These are phyloP conservation scores for Gymnoscelis rufifasciata DNA, from an alignment of 2,888 invertebrate species.

Conservation along the genomic window DNA sequence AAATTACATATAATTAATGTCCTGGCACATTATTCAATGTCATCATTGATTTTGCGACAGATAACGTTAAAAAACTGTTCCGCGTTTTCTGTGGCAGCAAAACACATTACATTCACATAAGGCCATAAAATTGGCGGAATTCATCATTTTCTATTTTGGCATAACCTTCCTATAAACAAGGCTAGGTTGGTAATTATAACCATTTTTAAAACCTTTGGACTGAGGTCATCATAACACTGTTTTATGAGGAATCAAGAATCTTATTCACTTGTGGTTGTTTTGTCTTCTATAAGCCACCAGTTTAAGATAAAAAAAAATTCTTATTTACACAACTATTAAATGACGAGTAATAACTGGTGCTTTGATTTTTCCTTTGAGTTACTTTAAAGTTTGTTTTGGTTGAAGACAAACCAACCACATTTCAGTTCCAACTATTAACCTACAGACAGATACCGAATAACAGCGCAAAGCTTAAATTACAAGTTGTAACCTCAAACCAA, in stretches of 20 bases:
- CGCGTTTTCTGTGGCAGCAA: not conserved
- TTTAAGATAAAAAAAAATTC: too few relatives aligned
- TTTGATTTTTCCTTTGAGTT: too few relatives aligned
- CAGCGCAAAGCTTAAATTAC: constrained; percentile 32
- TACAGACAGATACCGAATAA: constrained; percentile 49
- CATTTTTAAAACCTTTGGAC: constrained; percentile 21
- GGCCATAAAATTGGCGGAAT: constrained; percentile 18
- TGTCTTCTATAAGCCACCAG: too few relatives aligned
- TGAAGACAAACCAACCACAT: too few relatives aligned
- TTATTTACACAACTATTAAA: too few relatives aligned
- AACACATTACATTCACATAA: constrained; percentile 12
- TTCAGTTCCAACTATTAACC: too few relatives aligned
- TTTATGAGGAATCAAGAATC: constrained; percentile 15
- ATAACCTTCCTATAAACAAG: constrained; percentile 19
- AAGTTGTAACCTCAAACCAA: constrained; percentile 54
- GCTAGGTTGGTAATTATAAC: constrained; percentile 27
- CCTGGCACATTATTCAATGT: not conserved
- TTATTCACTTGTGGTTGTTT: constrained; percentile 5
- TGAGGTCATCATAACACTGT: constrained; percentile 26
- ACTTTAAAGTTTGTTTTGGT: too few relatives aligned
- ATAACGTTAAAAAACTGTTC: not conserved
- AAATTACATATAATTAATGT: not conserved
- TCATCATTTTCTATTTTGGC: constrained; percentile 23
- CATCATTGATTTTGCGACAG: not conserved
- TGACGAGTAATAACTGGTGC: too few relatives aligned